Evolutionary conservation across 2,888 invertebrate species (phyloP).

Genomic region (Diloba caeruleocephala): DNA sequence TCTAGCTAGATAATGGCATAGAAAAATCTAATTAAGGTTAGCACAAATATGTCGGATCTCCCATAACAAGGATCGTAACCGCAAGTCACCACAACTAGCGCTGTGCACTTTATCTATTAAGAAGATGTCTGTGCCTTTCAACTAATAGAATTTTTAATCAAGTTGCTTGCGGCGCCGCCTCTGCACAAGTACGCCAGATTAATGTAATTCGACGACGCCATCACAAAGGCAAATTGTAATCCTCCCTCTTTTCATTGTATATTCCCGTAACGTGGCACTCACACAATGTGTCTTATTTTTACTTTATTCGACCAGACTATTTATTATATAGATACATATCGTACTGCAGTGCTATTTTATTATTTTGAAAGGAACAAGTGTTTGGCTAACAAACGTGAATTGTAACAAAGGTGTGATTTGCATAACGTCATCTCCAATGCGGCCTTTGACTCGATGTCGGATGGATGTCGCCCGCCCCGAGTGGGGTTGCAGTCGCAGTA

Average conservation of each 20-base stretch:
- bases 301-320: constrained; percentile 64
- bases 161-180: constrained; percentile 80
- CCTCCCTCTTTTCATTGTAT: constrained; percentile 83
- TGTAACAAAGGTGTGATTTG: constrained; percentile 73
- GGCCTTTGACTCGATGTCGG: constrained; percentile 71
- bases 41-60: constrained; percentile 34
- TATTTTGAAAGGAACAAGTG: constrained; percentile 65
- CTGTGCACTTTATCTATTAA: constrained; percentile 84
- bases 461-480: constrained; percentile 70
- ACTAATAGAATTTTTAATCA: constrained; percentile 89
- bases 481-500: constrained; percentile 69
- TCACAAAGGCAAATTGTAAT: constrained; percentile 89
- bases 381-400: constrained; percentile 75
- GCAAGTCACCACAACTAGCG: constrained; percentile 66
- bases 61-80: constrained; percentile 52
- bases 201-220: constrained; percentile 88
- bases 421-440: constrained; percentile 77
- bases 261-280: constrained; percentile 78
- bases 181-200: constrained; percentile 83
- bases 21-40: constrained; percentile 54
- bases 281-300: constrained; percentile 78
- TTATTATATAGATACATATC: constrained; percentile 56
- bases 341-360: constrained; percentile 59
- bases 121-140: constrained; percentile 84
- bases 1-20: constrained; percentile 26